Evolutionary conservation across 2,888 invertebrate genomes (phyloP).

Genomic region (Lasioglossum calceatum): DNA sequence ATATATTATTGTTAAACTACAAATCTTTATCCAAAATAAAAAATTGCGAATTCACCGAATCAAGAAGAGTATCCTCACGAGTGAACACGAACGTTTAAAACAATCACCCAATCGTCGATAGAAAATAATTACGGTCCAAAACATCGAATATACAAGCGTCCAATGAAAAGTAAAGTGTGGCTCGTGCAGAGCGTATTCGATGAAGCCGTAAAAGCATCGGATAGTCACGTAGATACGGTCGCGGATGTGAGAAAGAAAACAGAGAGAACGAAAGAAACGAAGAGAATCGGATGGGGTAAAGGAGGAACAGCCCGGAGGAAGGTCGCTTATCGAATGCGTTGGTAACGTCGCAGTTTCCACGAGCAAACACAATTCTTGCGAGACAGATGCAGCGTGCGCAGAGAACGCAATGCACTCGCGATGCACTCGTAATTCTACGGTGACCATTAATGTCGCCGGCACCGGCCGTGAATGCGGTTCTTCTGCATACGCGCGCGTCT

Average conservation of each 20-base stretch:
- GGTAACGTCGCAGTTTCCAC: slow-evolving; percentile 40
- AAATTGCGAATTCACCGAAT: background rate
- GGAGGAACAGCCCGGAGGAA: slow-evolving; percentile 27
- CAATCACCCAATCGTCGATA: background rate
- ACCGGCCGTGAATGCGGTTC: background rate
- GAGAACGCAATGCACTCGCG: background rate
- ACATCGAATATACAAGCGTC: background rate
- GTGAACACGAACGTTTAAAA: background rate
- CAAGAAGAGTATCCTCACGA: background rate
- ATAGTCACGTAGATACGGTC: slow-evolving; percentile 63
- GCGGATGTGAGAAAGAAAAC: background rate
- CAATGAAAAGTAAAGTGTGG: background rate
- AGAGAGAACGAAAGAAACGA: slow-evolving; percentile 1
- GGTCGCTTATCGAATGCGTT: slow-evolving; percentile 39
- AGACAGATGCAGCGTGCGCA: background rate
- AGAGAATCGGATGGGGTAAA: slow-evolving; percentile 12
- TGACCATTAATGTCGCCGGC: slow-evolving; percentile 53
- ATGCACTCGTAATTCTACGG: slow-evolving; percentile 46
- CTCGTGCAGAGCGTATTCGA: slow-evolving; percentile 42
- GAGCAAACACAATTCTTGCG: background rate
- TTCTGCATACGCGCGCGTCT: slow-evolving; percentile 6
- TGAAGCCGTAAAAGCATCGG: slow-evolving; percentile 59
- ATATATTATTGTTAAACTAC: too few species aligned
- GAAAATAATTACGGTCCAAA: background rate
- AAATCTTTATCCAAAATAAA: too few species aligned